Percentiles rank a stretch among this genome's conserved stretches.
Evolutionary conservation across 2,113 vertebrate genomes (phyloP).

Genomic region (Tonatia bakeri): DNA sequence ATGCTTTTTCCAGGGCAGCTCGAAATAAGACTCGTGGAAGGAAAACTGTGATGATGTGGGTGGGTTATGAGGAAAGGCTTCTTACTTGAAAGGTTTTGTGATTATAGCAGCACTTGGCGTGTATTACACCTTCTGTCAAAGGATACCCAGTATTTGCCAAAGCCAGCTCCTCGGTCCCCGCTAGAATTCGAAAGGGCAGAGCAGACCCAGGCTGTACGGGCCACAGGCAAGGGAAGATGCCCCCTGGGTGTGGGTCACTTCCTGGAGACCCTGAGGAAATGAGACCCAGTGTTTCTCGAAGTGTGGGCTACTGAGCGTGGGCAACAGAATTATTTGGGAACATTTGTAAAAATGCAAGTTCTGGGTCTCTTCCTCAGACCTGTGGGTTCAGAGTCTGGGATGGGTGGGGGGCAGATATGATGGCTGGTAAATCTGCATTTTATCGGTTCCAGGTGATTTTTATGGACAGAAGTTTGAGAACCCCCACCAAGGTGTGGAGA

Average conservation of each 20-base stretch:
- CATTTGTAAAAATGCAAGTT: not conserved
- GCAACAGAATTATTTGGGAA: not conserved
- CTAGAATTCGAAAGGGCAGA: not conserved
- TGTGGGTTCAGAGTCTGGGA: not conserved
- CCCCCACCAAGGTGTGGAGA: not conserved
- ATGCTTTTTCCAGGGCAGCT: not conserved
- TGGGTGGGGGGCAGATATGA: too few species aligned
- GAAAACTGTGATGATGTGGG: constrained; percentile 14
- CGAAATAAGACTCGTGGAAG: not conserved
- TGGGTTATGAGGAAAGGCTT: not conserved
- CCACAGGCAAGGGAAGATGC: not conserved
- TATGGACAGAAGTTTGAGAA: not conserved
- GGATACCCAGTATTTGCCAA: not conserved
- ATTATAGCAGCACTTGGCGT: not conserved
- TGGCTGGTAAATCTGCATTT: not conserved
- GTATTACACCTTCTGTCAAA: not conserved
- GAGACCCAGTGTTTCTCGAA: not conserved
- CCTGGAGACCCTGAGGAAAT: not conserved
- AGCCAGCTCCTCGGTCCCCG: not conserved
- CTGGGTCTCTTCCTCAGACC: not conserved
- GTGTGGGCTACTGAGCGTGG: not conserved
- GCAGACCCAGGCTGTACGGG: not conserved
- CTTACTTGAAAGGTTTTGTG: constrained; percentile 22
- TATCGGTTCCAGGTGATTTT: not conserved
- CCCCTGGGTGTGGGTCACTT: not conserved